A percentile compares a stretch with the other conserved stretches of the same genome.
These are phyloP conservation scores for Metridium senile DNA, from an alignment of 92 coral and sea anemone genomes.

Conservation along the genomic window DNA sequence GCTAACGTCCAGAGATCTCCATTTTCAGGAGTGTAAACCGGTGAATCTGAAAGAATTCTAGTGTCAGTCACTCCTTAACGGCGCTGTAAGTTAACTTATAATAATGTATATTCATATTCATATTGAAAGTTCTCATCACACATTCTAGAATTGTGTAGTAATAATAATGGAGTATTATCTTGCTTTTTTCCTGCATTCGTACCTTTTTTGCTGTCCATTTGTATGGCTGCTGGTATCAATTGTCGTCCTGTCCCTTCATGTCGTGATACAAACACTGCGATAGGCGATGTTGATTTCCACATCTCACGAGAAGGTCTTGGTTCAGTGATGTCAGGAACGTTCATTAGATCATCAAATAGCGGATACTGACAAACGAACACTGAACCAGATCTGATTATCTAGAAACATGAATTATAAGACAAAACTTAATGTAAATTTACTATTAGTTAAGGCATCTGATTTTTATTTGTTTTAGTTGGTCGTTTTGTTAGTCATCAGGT, in stretches of 20 bases:
- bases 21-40: slow-evolving; percentile 79
- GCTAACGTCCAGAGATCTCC: slow-evolving; percentile 91
- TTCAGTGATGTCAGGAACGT: slow-evolving; percentile 74
- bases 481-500: no score
- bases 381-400: slow-evolving; percentile 58
- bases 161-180: no score
- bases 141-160: no score
- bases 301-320: slow-evolving; percentile 62
- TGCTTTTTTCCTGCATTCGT: no score
- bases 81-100: no score
- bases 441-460: no score
- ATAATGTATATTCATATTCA: no score
- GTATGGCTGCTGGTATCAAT: slow-evolving; percentile 79
- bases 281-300: slow-evolving; percentile 77
- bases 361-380: slow-evolving; percentile 77
- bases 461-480: no score
- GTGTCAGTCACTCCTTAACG: background rate
- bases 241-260: slow-evolving; percentile 46
- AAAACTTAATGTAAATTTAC: no score
- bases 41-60: slow-evolving; percentile 79
- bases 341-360: slow-evolving; percentile 58
- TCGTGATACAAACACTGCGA: slow-evolving; percentile 77
- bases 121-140: no score
- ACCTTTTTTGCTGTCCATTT: slow-evolving; percentile 69
- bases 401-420: background rate